These are phyloP conservation scores for Delia radicum DNA, from an alignment of 1,140 invertebrate genomes.

Conservation along the genomic window DNA sequence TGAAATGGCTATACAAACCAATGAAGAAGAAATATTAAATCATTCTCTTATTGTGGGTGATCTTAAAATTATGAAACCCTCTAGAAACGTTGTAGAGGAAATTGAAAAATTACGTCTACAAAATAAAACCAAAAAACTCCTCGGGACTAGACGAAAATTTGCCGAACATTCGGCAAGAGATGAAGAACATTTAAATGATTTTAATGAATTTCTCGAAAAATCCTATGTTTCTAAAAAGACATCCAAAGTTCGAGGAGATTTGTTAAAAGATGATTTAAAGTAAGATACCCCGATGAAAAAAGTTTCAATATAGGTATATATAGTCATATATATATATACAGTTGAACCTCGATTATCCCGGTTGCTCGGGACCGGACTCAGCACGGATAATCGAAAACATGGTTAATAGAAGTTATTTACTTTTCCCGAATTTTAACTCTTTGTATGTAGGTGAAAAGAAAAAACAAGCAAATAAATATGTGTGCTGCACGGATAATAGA, in stretches of 20 bases:
- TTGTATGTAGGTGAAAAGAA: too few relatives aligned
- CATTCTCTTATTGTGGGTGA: conserved; percentile 39
- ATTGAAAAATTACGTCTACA: conserved; percentile 19
- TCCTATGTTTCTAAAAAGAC: conserved; percentile 38
- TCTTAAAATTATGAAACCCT: conserved; percentile 37
- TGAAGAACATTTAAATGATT: conserved; percentile 42
- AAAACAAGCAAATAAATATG: too few relatives aligned
- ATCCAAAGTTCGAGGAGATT: conserved; percentile 29
- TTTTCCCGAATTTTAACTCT: too few relatives aligned
- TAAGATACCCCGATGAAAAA: not conserved
- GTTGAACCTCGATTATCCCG: too few relatives aligned
- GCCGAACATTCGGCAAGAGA: conserved; percentile 36
- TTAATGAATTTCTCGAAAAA: conserved; percentile 42
- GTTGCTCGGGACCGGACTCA: too few relatives aligned
- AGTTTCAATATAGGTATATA: not conserved
- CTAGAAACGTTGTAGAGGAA: conserved; percentile 28
- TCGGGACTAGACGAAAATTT: conserved; percentile 36
- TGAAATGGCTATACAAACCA: conserved; percentile 43
- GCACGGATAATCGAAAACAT: too few relatives aligned
- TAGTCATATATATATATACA: too few relatives aligned
- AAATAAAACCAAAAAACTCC: not conserved
- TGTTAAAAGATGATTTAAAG: conserved; percentile 23
- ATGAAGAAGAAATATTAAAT: conserved; percentile 44
- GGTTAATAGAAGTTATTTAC: too few relatives aligned
- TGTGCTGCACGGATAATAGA: too few relatives aligned